Percentiles rank a stretch among this genome's conserved stretches.
These are phyloP conservation scores for Agrotis exclamationis DNA, from an alignment of 2,888 invertebrate species.

Conservation along the genomic window DNA sequence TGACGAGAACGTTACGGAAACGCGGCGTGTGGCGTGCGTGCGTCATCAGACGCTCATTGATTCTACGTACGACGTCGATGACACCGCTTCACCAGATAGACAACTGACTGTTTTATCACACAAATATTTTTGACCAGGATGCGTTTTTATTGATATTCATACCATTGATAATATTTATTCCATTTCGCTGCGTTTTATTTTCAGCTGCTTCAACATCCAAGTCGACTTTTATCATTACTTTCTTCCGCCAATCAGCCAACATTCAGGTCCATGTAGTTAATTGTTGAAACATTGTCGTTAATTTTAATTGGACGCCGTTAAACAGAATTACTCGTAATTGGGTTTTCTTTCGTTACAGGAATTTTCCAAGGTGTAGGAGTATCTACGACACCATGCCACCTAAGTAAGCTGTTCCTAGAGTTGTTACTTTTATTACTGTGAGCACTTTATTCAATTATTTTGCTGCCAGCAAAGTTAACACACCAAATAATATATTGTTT, in stretches of 20 bases:
- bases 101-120: constrained; percentile 42
- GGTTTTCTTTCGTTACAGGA: constrained; percentile 87
- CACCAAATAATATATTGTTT: constrained; percentile 50
- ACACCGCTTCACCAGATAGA: constrained; percentile 37
- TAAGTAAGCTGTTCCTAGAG: constrained; percentile 83
- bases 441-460: constrained; percentile 50
- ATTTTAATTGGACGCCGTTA: constrained; percentile 52
- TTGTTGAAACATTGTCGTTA: constrained; percentile 58
- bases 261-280: constrained; percentile 33
- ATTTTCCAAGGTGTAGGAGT: constrained; percentile 84
- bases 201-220: constrained; percentile 10
- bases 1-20: constrained; percentile 64
- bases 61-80: constrained; percentile 50
- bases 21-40: constrained; percentile 46
- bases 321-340: constrained; percentile 65
- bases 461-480: constrained; percentile 45
- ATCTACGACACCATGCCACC: constrained; percentile 85
- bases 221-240: constrained; percentile 21
- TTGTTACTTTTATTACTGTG: constrained; percentile 42
- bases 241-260: constrained; percentile 30
- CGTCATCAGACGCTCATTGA: constrained; percentile 66
- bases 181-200: constrained; percentile 21
- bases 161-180: constrained; percentile 19
- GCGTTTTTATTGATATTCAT: constrained; percentile 27
- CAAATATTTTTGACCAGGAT: constrained; percentile 23